Evolutionary conservation across 92 coral and sea anemone species (phyloP), one percentile per base, ranked within the genome.

Genomic region (Galaxea fascicularis): DNA sequence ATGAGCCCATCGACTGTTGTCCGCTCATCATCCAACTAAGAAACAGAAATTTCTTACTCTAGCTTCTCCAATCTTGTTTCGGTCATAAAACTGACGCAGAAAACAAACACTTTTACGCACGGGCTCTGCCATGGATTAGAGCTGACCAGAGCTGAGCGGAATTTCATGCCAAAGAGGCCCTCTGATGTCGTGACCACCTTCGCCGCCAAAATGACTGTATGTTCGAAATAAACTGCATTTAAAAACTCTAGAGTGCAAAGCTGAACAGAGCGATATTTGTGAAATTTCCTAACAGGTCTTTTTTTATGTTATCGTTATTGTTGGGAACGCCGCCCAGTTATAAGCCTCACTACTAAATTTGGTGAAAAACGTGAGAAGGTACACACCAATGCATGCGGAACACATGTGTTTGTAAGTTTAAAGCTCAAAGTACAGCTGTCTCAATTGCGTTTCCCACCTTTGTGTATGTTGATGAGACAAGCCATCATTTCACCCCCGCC

Each of bases 401-500:
- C 41, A 70, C 74, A 41, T 70, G 54, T 70, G 54, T 35, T 31
- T 41, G 54, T 3, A 1, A 3, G 53, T 18, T 39, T 8, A 41
- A 70, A 41, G 74, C 74, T 70, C 74, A 70, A 70, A 70, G 74
- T 70, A 41, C 74, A 70, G 0, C 16, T 11, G 16, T 65, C n/a
- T 27, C 70, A 27, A 65, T 24, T 24, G 63, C 63, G 4, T 57
- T 57, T 57, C 9, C 22, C 18, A 9, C 66, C 9, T 21, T 21
- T 9, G 29, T 8, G 25, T 60, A 60, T 22, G 66, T 20, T 60
- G 6, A 60, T 60, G 21, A 60, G 29, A 2, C 1, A n/a, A 60
- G 25, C 66, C 66, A 24, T 60, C 66, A 10, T 22, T 60, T 21
- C 29, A 21, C 6, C 54, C 13, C 54, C 15, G 66, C 9, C 10